These are phyloP conservation scores for Epirrhoe tristata DNA, from an alignment of 2,888 invertebrate genomes.

Conservation along the genomic window DNA sequence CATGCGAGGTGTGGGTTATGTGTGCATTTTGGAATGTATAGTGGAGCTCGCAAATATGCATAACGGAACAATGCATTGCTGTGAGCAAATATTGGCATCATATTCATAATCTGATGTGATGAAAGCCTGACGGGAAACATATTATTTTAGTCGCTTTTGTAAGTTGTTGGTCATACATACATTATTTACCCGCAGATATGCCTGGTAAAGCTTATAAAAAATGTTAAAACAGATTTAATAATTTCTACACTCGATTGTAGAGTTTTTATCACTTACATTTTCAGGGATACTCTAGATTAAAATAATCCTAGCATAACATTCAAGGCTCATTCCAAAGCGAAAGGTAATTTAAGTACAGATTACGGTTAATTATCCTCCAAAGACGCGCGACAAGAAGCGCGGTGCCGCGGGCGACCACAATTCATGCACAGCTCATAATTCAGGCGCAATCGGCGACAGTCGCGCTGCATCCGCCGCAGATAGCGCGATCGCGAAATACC, in stretches of 20 bases:
- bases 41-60: slow-evolving; percentile 67
- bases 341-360: slow-evolving; percentile 24
- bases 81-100: slow-evolving; percentile 53
- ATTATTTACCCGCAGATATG: background rate
- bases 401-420: slow-evolving; percentile 63
- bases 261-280: too few species aligned
- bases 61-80: slow-evolving; percentile 54
- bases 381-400: slow-evolving; percentile 41
- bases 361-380: slow-evolving; percentile 38
- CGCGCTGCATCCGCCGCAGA: slow-evolving; percentile 72
- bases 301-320: too few species aligned
- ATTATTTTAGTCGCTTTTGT: slow-evolving; percentile 2
- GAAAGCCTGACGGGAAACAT: slow-evolving; percentile 10
- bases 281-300: too few species aligned
- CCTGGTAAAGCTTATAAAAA: too few species aligned
- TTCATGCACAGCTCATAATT: slow-evolving; percentile 73
- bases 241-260: too few species aligned
- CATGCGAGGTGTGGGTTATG: slow-evolving; percentile 61
- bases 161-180: slow-evolving; percentile 10
- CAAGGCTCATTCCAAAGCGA: background rate
- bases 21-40: slow-evolving; percentile 67
- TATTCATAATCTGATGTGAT: slow-evolving; percentile 25
- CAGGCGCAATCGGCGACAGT: slow-evolving; percentile 70
- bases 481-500: slow-evolving; percentile 59
- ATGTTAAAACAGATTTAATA: too few species aligned